phyloP scores from a whole-genome alignment of 2,888 invertebrate species.

The Taenaris catops region DNA sequence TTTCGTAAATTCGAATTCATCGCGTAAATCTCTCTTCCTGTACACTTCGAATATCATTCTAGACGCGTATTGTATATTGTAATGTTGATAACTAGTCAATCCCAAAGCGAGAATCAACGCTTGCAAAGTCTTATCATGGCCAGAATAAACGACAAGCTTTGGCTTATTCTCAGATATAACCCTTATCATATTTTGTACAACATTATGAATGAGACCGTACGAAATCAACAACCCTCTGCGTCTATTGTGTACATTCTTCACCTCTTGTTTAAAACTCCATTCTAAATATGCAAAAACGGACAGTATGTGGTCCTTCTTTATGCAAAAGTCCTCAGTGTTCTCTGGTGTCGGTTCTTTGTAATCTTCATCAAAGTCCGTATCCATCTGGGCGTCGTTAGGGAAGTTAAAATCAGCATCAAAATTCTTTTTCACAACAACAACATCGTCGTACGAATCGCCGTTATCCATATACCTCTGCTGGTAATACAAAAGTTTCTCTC shows the following conservation, averaged over 20 bases:
- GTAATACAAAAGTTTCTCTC: conserved; percentile 67
- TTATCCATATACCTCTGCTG: conserved; percentile 67
- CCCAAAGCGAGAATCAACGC: conserved; percentile 91
- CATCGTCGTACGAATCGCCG: conserved; percentile 66
- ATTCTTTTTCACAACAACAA: conserved; percentile 71
- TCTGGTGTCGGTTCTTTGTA: conserved; percentile 61
- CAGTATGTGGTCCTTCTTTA: conserved; percentile 86
- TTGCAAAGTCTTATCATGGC: conserved; percentile 95
- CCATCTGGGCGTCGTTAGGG: conserved; percentile 64
- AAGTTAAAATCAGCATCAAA: conserved; percentile 74
- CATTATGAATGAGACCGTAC: conserved; percentile 90
- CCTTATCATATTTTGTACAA: conserved; percentile 88
- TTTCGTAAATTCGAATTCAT: conserved; percentile 76
- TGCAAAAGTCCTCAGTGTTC: conserved; percentile 72
- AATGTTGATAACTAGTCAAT: conserved; percentile 80
- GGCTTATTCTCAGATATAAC: conserved; percentile 89
- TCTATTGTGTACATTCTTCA: conserved; percentile 81
- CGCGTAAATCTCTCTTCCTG: conserved; percentile 76
- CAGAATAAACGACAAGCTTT: conserved; percentile 90
- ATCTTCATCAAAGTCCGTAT: conserved; percentile 67
- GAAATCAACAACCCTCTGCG: conserved; percentile 86
- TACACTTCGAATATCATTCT: conserved; percentile 94
- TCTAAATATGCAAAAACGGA: conserved; percentile 90
- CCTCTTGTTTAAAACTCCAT: conserved; percentile 85
- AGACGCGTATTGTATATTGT: conserved; percentile 91